Evolutionary conservation across 2,888 invertebrate species (phyloP).

Genomic region (Sthenelais limicola): DNA sequence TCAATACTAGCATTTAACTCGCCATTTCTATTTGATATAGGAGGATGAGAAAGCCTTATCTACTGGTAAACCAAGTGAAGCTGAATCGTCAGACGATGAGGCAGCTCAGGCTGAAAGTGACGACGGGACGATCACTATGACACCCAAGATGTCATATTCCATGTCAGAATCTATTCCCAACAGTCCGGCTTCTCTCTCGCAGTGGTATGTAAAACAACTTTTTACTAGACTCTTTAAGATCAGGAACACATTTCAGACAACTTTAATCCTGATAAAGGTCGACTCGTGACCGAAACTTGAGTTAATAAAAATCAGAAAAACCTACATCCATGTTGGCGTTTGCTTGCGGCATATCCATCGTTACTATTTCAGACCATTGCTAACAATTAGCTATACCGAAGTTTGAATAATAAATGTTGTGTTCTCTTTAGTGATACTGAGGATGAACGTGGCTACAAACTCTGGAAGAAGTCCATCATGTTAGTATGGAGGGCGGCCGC

Average conservation of each 20-base stretch:
- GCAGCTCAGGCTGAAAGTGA: conserved; percentile 54
- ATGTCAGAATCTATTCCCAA: conserved; percentile 78
- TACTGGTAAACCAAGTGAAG: conserved; percentile 63
- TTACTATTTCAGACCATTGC: too few species aligned
- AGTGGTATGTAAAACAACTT: conserved; percentile 18
- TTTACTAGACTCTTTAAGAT: too few species aligned
- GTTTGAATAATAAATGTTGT: too few species aligned
- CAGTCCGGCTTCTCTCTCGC: conserved; percentile 72
- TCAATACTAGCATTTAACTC: background rate
- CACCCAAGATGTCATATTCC: conserved; percentile 31
- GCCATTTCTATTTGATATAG: conserved; percentile 25
- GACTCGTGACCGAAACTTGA: too few species aligned
- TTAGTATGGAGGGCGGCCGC: conserved; percentile 80
- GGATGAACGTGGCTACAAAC: conserved; percentile 83
- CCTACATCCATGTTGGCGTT: too few species aligned
- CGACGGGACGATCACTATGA: conserved; percentile 48
- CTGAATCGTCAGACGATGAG: conserved; percentile 67
- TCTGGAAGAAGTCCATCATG: conserved; percentile 93
- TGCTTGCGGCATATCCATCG: too few species aligned
- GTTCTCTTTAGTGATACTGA: conserved; percentile 74
- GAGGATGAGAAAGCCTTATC: conserved; percentile 58
- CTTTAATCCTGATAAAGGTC: too few species aligned
- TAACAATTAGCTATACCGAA: too few species aligned
- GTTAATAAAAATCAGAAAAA: too few species aligned
- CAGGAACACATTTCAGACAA: too few species aligned